Base-by-base conservation (phyloP, 35 echinoderm and acorn worm genomes). In the Chiridota heheva region DNA sequence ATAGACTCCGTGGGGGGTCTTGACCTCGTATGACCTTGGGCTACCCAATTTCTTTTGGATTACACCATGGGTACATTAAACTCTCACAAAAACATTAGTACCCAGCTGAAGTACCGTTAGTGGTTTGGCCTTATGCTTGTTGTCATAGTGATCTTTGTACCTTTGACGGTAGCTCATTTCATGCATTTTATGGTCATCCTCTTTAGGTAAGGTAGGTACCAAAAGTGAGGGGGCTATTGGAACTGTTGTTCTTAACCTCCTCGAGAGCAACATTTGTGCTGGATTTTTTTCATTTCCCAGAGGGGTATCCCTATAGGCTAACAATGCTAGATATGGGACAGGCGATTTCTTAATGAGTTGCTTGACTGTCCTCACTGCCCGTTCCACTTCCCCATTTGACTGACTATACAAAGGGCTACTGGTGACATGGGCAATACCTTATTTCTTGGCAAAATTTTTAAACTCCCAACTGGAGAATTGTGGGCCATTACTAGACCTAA, bases 321-420 rank as follows among this genome's bases (percentile, higher is more conserved):
- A 20, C 28, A 68, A 29, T 13, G 79, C 79, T n/a, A 68, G 7
- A 32, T 42, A 69, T 1, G 39, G 60, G 42, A 68, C 63, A 2
- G 12, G 20, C 20, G 63, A 60, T 82, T 66, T 68, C 63, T 82
- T 65, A 20, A 67, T 15, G 18, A 82, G 31, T 2, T 82, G 30
- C 43, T 46, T 82, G n/a, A 82, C 43, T 46, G 79, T 82, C 34
- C 51, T 16, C 10, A 82, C 79, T 47, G 60, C 79, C 24, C 79
- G 30, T 46, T 82, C 79, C 13, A 36, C 63, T 68, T 44, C 35
- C 28, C 76, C 76, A 36, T 80, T 80, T n/a, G 58, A 67, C 42
- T 84, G 65, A 49, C 39, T 64, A 49, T 49, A 71, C 17, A 68
- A 31, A 1, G 64, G 81, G 40, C 64, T 84, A 24, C 81, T 84